Conservation (phyloP, 2,113 vertebrate genomes). For the Alligator mississippiensis region DNA sequence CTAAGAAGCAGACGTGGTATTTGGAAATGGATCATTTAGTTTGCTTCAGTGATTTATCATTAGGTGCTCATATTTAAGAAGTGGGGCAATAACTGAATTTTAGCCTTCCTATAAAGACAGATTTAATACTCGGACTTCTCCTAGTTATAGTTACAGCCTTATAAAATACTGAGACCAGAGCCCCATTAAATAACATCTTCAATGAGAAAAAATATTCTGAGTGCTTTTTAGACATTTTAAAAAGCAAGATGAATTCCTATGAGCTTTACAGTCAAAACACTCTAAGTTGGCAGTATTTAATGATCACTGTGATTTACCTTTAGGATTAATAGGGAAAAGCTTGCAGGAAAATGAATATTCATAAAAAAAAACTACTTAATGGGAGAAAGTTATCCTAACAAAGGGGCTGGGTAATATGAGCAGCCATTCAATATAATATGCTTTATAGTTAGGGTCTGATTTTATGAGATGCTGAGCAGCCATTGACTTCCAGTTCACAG, state of each 20-base stretch:
- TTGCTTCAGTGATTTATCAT: slow-evolving; percentile 24
- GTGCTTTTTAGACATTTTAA: slow-evolving; percentile 10
- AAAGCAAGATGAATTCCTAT: slow-evolving; percentile 56
- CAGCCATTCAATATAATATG: too few species aligned
- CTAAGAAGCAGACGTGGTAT: neutral
- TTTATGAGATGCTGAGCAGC: neutral
- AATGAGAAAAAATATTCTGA: neutral
- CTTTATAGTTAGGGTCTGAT: neutral
- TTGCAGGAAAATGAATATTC: neutral
- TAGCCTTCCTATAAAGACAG: slow-evolving; percentile 12
- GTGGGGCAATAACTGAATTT: slow-evolving; percentile 33
- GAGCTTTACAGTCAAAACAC: slow-evolving; percentile 64
- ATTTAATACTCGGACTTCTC: slow-evolving; percentile 28
- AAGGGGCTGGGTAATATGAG: neutral
- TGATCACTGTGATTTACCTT: slow-evolving; percentile 45
- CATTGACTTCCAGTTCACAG: neutral
- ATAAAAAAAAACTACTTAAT: neutral
- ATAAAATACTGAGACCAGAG: neutral
- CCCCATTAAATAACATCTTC: slow-evolving; percentile 11
- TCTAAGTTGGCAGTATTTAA: slow-evolving; percentile 48
- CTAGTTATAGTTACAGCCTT: slow-evolving; percentile 21
- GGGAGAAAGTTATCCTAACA: neutral
- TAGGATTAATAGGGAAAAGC: neutral
- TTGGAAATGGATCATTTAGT: neutral
- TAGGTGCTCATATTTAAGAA: slow-evolving; percentile 10